These are phyloP conservation scores for Rugalucina vietnamica DNA, from an alignment of 2,888 invertebrate genomes.

Conservation along the genomic window DNA sequence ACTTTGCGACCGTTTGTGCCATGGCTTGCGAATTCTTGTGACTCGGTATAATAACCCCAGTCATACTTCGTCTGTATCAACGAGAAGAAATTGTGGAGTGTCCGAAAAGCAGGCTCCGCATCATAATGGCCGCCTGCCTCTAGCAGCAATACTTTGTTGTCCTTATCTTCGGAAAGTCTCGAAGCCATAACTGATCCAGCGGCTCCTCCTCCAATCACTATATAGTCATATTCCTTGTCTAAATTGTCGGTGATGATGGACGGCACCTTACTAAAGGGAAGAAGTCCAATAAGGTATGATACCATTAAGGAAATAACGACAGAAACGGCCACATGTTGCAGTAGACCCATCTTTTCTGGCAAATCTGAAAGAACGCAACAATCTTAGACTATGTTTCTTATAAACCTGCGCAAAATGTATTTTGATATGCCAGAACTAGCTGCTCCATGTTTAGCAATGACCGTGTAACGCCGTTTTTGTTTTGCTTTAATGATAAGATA, in stretches of 20 bases:
- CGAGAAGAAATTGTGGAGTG: constrained; percentile 80
- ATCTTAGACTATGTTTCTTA: no score
- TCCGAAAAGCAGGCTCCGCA: constrained; percentile 37
- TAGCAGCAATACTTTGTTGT: neutral
- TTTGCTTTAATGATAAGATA: no score
- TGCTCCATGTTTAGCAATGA: no score
- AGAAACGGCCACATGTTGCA: no score
- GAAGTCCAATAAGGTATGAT: neutral
- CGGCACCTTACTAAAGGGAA: neutral
- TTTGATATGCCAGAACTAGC: no score
- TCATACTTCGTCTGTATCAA: constrained; percentile 75
- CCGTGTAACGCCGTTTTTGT: no score
- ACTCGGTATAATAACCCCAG: constrained; percentile 83
- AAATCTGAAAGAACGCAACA: no score
- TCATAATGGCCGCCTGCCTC: neutral
- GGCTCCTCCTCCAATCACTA: neutral
- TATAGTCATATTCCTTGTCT: neutral
- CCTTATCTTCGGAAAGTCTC: neutral
- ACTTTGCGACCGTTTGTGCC: constrained; percentile 86
- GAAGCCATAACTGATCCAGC: neutral
- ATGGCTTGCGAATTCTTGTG: constrained; percentile 77
- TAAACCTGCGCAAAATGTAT: no score
- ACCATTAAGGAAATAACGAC: no score
- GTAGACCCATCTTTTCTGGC: no score
- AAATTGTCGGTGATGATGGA: neutral